Percentiles rank a stretch among this genome's conserved stretches.
Evolutionary conservation across 92 coral and sea anemone species (phyloP).

Genomic region (Siderastrea siderea): DNA sequence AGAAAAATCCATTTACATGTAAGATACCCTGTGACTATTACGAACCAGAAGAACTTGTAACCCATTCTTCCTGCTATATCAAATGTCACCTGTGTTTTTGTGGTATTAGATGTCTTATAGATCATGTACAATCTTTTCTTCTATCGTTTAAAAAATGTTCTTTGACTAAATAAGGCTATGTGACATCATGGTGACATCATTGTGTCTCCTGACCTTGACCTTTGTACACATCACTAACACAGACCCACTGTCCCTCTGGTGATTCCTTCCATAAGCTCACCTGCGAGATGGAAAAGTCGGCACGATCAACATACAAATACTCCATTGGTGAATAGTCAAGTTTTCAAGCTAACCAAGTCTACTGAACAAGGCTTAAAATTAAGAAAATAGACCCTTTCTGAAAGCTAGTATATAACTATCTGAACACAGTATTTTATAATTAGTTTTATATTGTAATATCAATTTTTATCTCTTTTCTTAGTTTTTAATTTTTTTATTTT

Average conservation of each 20-base stretch:
- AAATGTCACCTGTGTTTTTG: not conserved
- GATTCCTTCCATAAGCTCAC: slow-evolving; percentile 99
- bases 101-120: not conserved
- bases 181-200: slow-evolving; percentile 33
- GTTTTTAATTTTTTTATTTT: too few relatives aligned
- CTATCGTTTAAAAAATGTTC: not conserved
- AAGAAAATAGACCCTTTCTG: too few relatives aligned
- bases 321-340: too few relatives aligned
- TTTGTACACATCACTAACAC: slow-evolving; percentile 97
- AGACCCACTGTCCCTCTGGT: slow-evolving; percentile 96
- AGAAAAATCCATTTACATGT: not conserved
- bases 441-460: too few relatives aligned
- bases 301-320: too few relatives aligned
- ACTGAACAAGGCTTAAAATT: too few relatives aligned
- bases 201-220: slow-evolving; percentile 95
- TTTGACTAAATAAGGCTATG: slow-evolving; percentile 12
- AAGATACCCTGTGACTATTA: not conserved
- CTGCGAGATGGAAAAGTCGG: slow-evolving; percentile 36
- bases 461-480: too few relatives aligned
- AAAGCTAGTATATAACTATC: too few relatives aligned
- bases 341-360: not conserved
- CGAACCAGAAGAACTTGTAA: not conserved
- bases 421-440: too few relatives aligned
- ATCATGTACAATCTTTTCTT: not conserved
- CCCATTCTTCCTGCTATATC: not conserved